Percentiles rank a stretch among this genome's conserved stretches.
phyloP scores from a whole-genome alignment of 2,888 invertebrate species.

The Ypsolopha scabrella region DNA sequence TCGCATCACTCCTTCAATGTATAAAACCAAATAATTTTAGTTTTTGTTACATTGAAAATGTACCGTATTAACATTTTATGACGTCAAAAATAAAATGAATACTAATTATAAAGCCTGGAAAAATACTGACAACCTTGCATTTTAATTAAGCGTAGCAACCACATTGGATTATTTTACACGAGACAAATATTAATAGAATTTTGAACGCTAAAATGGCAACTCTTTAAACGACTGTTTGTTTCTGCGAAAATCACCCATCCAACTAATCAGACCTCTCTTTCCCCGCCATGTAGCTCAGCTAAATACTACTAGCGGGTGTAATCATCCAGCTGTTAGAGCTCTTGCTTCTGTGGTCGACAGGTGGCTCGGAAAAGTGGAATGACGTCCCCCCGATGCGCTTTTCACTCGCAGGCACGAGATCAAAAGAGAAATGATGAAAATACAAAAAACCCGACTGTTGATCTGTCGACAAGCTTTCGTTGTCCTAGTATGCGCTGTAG shows the following conservation, averaged over 20 bases:
- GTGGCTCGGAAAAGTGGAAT: constrained; percentile 66
- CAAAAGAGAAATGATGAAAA: constrained; percentile 47
- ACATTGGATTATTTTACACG: no score
- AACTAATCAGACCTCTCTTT: constrained; percentile 29
- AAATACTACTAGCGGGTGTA: constrained; percentile 16
- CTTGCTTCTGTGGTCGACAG: constrained; percentile 47
- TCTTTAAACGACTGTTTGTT: constrained; percentile 20
- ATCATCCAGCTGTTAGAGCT: constrained; percentile 24
- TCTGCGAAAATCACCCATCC: constrained; percentile 44
- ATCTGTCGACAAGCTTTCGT: constrained; percentile 1
- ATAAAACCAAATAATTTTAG: no score
- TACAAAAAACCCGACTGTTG: constrained; percentile 15
- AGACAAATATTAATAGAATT: neutral
- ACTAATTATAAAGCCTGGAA: no score
- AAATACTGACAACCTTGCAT: no score
- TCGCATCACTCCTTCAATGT: no score
- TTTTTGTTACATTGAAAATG: no score
- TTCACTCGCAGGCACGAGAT: constrained; percentile 61
- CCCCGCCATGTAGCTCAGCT: constrained; percentile 16
- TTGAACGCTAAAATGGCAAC: no score
- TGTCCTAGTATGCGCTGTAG: constrained; percentile 11
- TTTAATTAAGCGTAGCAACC: no score
- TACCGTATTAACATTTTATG: no score
- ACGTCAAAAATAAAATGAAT: no score
- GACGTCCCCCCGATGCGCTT: constrained; percentile 60